phyloP scores from a whole-genome alignment of 2,113 vertebrate species.

The Labrus mixtus region DNA sequence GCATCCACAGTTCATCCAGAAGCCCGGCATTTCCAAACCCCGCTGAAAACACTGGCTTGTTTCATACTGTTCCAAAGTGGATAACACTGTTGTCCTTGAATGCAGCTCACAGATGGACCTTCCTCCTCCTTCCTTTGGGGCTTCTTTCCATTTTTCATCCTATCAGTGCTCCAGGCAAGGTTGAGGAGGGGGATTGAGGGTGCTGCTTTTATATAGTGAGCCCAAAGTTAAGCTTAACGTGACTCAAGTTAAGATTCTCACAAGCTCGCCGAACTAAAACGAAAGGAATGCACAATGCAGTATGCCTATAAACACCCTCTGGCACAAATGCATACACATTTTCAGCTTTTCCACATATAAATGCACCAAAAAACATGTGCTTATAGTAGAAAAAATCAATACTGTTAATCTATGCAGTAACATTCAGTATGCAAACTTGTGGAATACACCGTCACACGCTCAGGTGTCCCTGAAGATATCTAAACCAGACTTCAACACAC shows the following conservation, averaged over 20 bases:
- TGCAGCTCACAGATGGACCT: slow-evolving; percentile 78
- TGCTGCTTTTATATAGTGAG: slow-evolving; percentile 41
- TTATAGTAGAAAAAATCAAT: not conserved
- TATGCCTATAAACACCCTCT: slow-evolving; percentile 1
- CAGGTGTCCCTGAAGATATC: slow-evolving; percentile 41
- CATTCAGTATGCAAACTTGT: not conserved
- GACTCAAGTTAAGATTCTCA: slow-evolving; percentile 39
- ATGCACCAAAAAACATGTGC: not conserved
- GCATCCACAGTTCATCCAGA: slow-evolving; percentile 74
- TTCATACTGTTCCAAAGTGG: slow-evolving; percentile 80
- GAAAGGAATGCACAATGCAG: not conserved
- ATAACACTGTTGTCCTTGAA: slow-evolving; percentile 83
- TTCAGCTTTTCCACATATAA: slow-evolving; percentile 1
- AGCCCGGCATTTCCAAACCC: slow-evolving; percentile 57
- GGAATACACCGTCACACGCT: not conserved
- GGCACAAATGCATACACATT: slow-evolving; percentile 16
- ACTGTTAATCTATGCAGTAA: not conserved
- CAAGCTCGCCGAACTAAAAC: slow-evolving; percentile 14
- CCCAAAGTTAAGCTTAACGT: slow-evolving; percentile 56
- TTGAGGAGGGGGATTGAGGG: slow-evolving; percentile 17
- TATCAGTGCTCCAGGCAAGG: slow-evolving; percentile 71
- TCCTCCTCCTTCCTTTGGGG: slow-evolving; percentile 66
- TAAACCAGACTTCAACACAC: slow-evolving; percentile 22
- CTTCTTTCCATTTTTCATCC: slow-evolving; percentile 76
- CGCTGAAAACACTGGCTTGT: slow-evolving; percentile 75